Evolutionary conservation across 2,888 invertebrate species (phyloP).

Genomic region (Lepidochitona cinerea): DNA sequence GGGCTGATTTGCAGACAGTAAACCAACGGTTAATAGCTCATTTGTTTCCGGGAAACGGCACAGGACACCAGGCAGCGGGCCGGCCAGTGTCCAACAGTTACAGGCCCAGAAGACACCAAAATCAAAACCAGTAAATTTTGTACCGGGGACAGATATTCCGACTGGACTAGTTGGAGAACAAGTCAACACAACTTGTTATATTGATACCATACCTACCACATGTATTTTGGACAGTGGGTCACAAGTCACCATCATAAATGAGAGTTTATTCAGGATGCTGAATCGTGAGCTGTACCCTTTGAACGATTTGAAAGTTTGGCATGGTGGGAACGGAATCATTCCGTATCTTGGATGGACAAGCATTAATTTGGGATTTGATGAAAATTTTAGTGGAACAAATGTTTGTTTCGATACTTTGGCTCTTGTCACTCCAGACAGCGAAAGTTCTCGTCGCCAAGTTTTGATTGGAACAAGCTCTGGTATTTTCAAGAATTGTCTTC

Average conservation of each 20-base stretch:
- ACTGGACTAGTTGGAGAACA: background rate
- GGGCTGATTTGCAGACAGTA: background rate
- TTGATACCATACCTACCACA: background rate
- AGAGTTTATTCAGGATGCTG: background rate
- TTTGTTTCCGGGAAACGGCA: background rate
- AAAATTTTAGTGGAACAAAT: background rate
- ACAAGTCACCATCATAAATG: background rate
- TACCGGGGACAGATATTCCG: background rate
- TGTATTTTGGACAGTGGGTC: background rate
- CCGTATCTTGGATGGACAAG: background rate
- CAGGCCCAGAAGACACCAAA: background rate
- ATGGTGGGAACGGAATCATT: background rate
- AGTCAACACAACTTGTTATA: background rate
- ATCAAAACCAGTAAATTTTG: background rate
- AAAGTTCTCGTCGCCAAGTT: background rate
- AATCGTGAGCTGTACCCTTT: background rate
- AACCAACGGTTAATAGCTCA: background rate
- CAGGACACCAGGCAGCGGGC: background rate
- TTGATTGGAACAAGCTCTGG: background rate
- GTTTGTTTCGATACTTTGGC: background rate
- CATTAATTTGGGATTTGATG: background rate
- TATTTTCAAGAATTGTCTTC: background rate
- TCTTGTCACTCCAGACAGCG: background rate
- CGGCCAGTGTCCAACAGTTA: background rate
- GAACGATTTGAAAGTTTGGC: background rate